Base-by-base conservation (phyloP, 2,113 vertebrate species). In the Probosciger aterrimus region DNA sequence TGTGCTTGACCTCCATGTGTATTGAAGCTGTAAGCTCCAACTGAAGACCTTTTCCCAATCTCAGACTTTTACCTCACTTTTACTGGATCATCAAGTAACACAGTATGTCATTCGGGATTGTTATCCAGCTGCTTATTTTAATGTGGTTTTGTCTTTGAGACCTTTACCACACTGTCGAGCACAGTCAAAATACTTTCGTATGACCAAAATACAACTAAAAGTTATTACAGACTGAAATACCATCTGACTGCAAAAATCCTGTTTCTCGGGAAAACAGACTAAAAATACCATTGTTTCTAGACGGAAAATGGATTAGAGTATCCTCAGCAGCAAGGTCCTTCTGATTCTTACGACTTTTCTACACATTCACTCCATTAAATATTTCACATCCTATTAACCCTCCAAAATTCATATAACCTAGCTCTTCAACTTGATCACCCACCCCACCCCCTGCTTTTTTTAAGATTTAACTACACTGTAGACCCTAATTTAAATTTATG, bases 361-460 rank as follows among this genome's bases (percentile, higher is more conserved):
- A 15, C 22, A 22, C 1, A 9, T 76, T n/a, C 73, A 43, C 27
- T 91, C 33, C 14, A 59, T 20, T 37, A 80, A 80, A 16, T 44
- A 77, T 49, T 91, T 76, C 46, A 67, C 14, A 75, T 20, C 1
- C 23, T 82, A 53, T 25, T 87, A 59, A 62, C 7, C 7, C 18
- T 33, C 9, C 7, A 71, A 71, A 82, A 82, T 31, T 33, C 11
- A 55, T 10, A 53, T 16, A 39, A 71, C 28, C 14, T 28, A 44
- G 12, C 5, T 59, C 19, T 30, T 74, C 41, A 31, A 25, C 20
- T 46, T 70, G 28, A 43, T 28, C 5, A 39, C 16, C 24, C 11
- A 1, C 0, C 1, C 6, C 9, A 2, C 2, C 3, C 33, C 55
- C 5, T 5, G 1, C 5, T 0, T 31, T 60, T 62, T 35, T 28